Evolutionary conservation across 1,140 invertebrate species (phyloP).

Genomic region (Trachymyrmex septentrionalis): DNA sequence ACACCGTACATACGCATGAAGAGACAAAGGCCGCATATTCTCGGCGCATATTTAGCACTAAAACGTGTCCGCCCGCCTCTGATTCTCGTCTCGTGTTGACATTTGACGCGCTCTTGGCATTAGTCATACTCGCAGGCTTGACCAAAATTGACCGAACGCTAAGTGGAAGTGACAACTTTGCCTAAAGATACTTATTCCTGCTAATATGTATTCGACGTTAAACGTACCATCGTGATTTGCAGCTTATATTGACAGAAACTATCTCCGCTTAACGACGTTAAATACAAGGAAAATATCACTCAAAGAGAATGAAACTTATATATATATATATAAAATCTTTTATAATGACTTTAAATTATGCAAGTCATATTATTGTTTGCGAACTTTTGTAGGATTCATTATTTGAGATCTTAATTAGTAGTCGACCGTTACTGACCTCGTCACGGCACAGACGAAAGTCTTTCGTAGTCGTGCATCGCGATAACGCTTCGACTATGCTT

Average conservation of each 20-base stretch:
- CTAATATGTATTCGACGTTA: background rate
- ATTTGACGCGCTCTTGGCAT: constrained; percentile 25
- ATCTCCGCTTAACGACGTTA: background rate
- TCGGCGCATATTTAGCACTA: constrained; percentile 50
- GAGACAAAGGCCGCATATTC: constrained; percentile 58
- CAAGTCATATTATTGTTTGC: background rate
- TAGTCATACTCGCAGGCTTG: constrained; percentile 36
- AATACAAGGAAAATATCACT: background rate
- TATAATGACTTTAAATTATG: background rate
- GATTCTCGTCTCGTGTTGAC: constrained; percentile 41
- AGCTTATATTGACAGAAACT: background rate
- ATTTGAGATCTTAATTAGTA: constrained; percentile 71
- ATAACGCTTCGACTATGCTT: constrained; percentile 62
- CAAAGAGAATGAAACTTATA: background rate
- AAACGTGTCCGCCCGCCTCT: background rate
- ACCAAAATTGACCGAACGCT: constrained; percentile 26
- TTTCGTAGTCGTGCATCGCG: constrained; percentile 62
- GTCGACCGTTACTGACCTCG: constrained; percentile 73
- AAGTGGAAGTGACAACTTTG: constrained; percentile 37
- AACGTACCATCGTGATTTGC: constrained; percentile 20
- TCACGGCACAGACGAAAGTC: constrained; percentile 46
- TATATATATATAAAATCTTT: background rate
- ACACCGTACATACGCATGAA: constrained; percentile 9
- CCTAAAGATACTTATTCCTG: background rate
- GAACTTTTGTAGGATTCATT: background rate